Conservation (phyloP, 2,113 vertebrate species). For the Peromyscus maniculatus region DNA sequence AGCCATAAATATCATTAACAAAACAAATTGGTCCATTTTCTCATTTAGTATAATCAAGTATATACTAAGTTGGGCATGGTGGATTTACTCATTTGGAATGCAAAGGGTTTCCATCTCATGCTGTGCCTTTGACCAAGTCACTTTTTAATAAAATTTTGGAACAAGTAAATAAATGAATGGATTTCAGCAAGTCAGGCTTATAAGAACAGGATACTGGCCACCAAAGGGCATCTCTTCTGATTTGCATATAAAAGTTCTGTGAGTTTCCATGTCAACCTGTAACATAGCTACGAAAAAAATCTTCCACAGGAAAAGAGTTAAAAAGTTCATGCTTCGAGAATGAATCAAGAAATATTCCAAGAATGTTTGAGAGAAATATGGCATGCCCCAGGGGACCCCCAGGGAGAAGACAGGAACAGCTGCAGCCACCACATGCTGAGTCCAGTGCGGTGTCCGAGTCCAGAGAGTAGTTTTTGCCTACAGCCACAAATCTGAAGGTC, state of each 20-base stretch:
- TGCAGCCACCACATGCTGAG: conserved; percentile 19
- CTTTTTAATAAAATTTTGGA: conserved; percentile 12
- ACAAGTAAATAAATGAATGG: background rate
- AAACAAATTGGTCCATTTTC: background rate
- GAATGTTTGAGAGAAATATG: conserved; percentile 75
- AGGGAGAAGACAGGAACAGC: conserved; percentile 35
- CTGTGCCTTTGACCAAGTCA: background rate
- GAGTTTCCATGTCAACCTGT: conserved; percentile 31
- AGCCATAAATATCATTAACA: background rate
- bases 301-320: conserved; percentile 74
- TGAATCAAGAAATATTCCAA: conserved; percentile 76
- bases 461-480: conserved; percentile 30
- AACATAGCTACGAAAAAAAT: conserved; percentile 61
- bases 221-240: background rate
- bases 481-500: conserved; percentile 21
- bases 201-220: background rate
- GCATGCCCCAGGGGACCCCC: conserved; percentile 9
- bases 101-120: background rate
- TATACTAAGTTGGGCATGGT: background rate
- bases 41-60: background rate
- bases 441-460: background rate
- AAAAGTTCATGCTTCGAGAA: conserved; percentile 62
- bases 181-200: background rate
- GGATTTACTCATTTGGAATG: background rate
- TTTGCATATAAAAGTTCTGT: background rate